phyloP scores from a whole-genome alignment of 64 coral and sea anemone species.

The Actinia equina region DNA sequence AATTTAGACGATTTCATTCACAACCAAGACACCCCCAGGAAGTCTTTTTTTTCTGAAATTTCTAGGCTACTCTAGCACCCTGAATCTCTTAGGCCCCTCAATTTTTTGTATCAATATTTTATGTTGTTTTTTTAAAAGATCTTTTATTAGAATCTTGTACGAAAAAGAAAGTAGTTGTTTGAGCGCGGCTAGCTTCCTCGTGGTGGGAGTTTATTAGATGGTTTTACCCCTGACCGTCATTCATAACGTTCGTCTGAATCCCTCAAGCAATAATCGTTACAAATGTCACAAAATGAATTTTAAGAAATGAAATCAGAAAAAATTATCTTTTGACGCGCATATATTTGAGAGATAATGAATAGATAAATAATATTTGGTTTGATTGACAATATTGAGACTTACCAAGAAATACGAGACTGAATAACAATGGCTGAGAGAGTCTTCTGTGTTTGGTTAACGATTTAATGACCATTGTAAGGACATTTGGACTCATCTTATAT shows the following conservation, averaged over 20 bases:
- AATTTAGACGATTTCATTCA: neutral
- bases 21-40: neutral
- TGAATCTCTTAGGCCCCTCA: neutral
- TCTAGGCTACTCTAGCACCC: neutral
- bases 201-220: neutral
- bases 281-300: neutral
- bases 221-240: neutral
- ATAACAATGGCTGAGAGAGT: slow-evolving; percentile 4
- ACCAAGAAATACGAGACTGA: neutral
- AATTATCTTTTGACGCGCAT: neutral
- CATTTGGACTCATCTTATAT: neutral
- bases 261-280: neutral
- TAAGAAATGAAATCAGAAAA: neutral
- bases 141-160: neutral
- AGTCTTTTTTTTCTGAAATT: neutral
- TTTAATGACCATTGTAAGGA: neutral
- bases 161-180: neutral
- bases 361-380: neutral
- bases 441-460: neutral
- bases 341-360: neutral
- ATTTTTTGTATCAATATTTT: neutral
- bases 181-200: neutral
- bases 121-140: neutral
- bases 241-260: slow-evolving; percentile 7
- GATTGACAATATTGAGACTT: neutral